Evolutionary conservation across 2,888 invertebrate genomes (phyloP).

Genomic region (Anthoptus insignis): DNA sequence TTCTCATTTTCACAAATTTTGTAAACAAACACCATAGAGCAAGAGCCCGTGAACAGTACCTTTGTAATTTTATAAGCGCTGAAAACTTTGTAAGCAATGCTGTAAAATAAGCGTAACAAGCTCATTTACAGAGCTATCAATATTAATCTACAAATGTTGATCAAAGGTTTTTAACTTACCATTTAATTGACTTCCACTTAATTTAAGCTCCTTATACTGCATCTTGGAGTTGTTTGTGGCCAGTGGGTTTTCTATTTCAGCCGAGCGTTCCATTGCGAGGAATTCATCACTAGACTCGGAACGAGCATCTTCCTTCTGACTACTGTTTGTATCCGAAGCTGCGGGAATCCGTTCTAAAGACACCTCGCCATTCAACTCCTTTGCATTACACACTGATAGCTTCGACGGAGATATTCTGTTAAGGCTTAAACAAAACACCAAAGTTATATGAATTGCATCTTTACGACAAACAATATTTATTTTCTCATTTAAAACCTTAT

Average conservation of each 20-base stretch:
- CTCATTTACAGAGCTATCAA: background rate
- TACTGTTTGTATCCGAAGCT: constrained; percentile 71
- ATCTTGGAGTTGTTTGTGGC: constrained; percentile 58
- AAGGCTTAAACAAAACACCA: constrained; percentile 58
- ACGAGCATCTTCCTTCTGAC: constrained; percentile 72
- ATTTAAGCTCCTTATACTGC: constrained; percentile 60
- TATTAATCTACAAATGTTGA: background rate
- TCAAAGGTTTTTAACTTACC: constrained; percentile 53
- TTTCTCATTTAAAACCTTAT: background rate
- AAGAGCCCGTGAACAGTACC: too few relatives aligned
- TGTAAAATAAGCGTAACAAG: too few relatives aligned
- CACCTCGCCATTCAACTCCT: constrained; percentile 68
- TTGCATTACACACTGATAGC: constrained; percentile 74
- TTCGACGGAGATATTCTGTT: constrained; percentile 82
- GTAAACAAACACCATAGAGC: too few relatives aligned
- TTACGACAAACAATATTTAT: background rate
- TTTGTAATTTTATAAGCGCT: too few relatives aligned
- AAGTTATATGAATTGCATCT: background rate
- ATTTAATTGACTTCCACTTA: constrained; percentile 45
- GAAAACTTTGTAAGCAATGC: too few relatives aligned
- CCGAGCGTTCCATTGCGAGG: constrained; percentile 81
- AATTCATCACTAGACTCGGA: constrained; percentile 81
- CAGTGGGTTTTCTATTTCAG: constrained; percentile 68
- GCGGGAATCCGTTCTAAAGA: constrained; percentile 69
- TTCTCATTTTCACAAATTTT: too few relatives aligned